phyloP scores from a whole-genome alignment of 2,113 vertebrate species.

The Engystomops pustulosus region DNA sequence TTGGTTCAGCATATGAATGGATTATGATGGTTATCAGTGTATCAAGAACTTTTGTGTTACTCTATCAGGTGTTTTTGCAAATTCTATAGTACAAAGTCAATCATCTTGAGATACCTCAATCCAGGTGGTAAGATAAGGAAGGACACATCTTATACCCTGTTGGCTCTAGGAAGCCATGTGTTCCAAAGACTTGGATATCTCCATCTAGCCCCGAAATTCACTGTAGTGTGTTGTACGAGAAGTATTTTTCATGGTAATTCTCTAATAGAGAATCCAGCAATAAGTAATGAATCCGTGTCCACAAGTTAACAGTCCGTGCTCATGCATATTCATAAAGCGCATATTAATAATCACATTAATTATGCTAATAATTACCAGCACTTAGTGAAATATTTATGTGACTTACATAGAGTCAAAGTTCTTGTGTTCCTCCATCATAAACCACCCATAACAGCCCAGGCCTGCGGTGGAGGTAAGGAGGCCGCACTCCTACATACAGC shows the following conservation, averaged over 20 bases:
- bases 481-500: not conserved
- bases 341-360: slow-evolving; percentile 3
- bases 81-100: too few species aligned
- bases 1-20: too few species aligned
- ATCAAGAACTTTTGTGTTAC: too few species aligned
- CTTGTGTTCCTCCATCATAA: not conserved
- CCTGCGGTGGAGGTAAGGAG: not conserved
- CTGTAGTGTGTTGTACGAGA: too few species aligned
- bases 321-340: not conserved
- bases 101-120: too few species aligned
- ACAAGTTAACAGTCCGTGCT: not conserved
- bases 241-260: not conserved
- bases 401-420: not conserved
- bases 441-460: not conserved
- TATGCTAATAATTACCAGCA: not conserved
- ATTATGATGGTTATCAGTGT: too few species aligned
- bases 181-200: not conserved
- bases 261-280: not conserved
- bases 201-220: not conserved
- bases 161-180: not conserved
- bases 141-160: not conserved
- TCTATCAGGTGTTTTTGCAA: too few species aligned
- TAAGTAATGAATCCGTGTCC: not conserved
- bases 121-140: too few species aligned
- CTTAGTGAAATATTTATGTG: not conserved